Evolutionary conservation across 2,888 invertebrate species (phyloP), one percentile per base, ranked within the genome.

Genomic region (Apamea monoglypha): DNA sequence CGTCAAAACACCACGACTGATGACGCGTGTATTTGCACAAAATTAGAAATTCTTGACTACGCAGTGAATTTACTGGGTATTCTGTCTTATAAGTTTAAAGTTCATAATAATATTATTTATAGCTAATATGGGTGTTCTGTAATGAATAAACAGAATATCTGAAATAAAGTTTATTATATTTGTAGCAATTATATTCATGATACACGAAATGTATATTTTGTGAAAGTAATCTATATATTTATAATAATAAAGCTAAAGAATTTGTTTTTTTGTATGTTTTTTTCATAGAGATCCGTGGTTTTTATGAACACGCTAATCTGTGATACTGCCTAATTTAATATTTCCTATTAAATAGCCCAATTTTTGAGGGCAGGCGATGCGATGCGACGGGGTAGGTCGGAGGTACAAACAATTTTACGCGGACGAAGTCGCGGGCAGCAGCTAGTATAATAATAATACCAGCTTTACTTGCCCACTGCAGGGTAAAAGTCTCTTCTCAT

Each of bases 11-110:
- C 75, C 40, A 66, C 71, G 66, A 76, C 64, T 75, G 66, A 79
- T 71, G 64, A 80, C 70, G 81, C 66, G 80, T 25, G 56, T 80
- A 80, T 85, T 87, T 83, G 68, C 40, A 56, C 66, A 67, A 67
- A 81, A 85, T 79, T 76, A 56, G 6, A 63, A 80, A 74, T 73
- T 79, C 59, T 53, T 66, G 36, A 61, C 68, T 69, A 73, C 44
- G 59, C 32, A 50, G 40, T 69, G 16, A 63, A 16, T 50, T 59
- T 69, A 63, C 36, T 44, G 25, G 12, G 40, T 68, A 75, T 74
- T 74, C 21, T 29, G 21, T 66, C 44, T 64, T 25, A 56, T 73
- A 78, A 72, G 63, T 75, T 75, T 29, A 25, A 36, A 16, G 14
- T 40, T 47, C 10, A n/a, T 10, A 66, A 53, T 29, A 21, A 50